phyloP scores from a whole-genome alignment of 2,113 vertebrate genomes.

The Narcine bancroftii region DNA sequence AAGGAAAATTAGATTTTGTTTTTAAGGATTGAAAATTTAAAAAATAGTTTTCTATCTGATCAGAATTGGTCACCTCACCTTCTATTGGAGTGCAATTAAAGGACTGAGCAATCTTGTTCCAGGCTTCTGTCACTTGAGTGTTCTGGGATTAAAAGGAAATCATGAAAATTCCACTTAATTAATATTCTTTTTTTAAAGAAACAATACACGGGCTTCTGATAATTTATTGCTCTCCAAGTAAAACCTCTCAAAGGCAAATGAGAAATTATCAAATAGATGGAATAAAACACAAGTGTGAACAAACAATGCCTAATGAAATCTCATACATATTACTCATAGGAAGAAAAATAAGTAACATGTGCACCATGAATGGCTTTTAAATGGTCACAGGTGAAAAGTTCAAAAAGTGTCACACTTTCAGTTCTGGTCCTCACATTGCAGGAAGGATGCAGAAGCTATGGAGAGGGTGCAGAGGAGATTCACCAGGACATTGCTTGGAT shows the following conservation, averaged over 20 bases:
- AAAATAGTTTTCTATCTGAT: background rate
- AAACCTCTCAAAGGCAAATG: background rate
- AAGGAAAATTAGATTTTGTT: background rate
- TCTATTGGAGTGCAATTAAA: constrained; percentile 94
- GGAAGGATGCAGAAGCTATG: too few species aligned
- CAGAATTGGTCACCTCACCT: constrained; percentile 55
- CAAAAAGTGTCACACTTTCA: too few species aligned
- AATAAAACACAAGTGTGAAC: background rate
- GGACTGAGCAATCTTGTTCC: constrained; percentile 97
- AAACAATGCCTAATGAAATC: background rate
- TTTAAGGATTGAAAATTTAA: background rate
- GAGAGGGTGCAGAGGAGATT: too few species aligned
- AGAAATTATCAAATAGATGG: too few species aligned
- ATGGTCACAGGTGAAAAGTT: too few species aligned
- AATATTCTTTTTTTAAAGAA: background rate
- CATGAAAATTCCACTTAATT: background rate
- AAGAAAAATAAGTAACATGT: background rate
- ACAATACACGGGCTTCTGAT: background rate
- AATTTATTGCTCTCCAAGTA: background rate
- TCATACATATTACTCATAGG: background rate
- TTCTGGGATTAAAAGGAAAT: constrained; percentile 60
- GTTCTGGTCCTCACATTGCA: too few species aligned
- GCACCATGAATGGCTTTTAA: too few species aligned
- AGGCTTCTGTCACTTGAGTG: constrained; percentile 89
- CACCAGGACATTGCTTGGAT: too few species aligned